Conservation (phyloP, 2,888 invertebrate species). For the Nomada fucata region DNA sequence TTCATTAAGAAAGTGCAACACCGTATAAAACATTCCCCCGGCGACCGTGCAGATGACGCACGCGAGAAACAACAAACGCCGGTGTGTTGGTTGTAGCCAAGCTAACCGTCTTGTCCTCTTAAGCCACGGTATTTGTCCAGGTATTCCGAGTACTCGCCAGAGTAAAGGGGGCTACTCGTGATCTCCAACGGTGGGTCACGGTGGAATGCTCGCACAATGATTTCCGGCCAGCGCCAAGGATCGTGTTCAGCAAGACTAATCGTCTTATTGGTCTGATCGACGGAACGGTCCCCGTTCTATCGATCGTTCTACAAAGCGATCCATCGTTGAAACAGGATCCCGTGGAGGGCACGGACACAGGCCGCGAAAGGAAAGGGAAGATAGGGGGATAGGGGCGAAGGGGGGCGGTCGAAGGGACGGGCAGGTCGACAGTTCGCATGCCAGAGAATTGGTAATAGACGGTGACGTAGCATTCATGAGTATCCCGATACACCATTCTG, state of each 20-base stretch:
- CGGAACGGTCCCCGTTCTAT: conserved; percentile 43
- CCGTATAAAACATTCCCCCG: not conserved
- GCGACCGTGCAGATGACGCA: not conserved
- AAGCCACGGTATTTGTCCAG: conserved; percentile 54
- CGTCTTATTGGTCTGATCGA: conserved; percentile 61
- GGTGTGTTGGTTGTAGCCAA: not conserved
- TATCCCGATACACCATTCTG: conserved; percentile 64
- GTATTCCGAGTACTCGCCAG: conserved; percentile 58
- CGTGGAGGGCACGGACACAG: conserved; percentile 2
- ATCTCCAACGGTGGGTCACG: conserved; percentile 60
- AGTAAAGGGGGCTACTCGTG: conserved; percentile 27
- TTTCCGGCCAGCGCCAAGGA: conserved; percentile 51
- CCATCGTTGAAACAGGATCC: conserved; percentile 14
- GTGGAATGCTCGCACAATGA: conserved; percentile 63
- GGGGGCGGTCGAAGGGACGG: conserved; percentile 8
- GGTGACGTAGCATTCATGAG: conserved; percentile 47
- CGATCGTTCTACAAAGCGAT: conserved; percentile 57
- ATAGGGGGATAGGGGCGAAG: conserved; percentile 23
- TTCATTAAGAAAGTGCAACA: not conserved
- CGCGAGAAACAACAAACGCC: not conserved
- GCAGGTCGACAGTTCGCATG: conserved; percentile 57
- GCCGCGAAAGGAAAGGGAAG: conserved; percentile 38
- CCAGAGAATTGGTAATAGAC: conserved; percentile 69
- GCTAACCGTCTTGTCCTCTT: conserved; percentile 39
- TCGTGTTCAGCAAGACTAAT: conserved; percentile 52